These are phyloP conservation scores for Eupeodes luniger DNA, from an alignment of 2,888 invertebrate genomes.

Conservation along the genomic window DNA sequence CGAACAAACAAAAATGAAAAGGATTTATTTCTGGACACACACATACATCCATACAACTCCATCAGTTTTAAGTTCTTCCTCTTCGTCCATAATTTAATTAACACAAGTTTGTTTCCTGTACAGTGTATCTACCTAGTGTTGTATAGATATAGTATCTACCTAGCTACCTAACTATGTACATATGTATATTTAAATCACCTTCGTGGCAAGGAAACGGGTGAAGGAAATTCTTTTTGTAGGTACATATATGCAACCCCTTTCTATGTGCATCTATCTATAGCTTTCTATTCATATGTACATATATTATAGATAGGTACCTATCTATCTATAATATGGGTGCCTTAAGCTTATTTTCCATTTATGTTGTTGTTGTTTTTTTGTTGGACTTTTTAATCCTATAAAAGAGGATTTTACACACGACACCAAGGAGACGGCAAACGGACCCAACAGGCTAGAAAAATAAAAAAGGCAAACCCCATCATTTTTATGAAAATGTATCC, in stretches of 20 bases:
- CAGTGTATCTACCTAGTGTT: conserved; percentile 35
- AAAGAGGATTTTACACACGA: conserved; percentile 76
- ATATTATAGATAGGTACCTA: no score
- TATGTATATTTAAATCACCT: conserved; percentile 45
- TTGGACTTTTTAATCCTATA: conserved; percentile 74
- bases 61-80: conserved; percentile 40
- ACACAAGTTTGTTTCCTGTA: conserved; percentile 75
- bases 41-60: conserved; percentile 11
- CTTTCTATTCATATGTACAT: not conserved
- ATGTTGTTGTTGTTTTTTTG: conserved; percentile 56
- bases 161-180: not conserved
- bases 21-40: conserved; percentile 71
- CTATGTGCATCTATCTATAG: conserved; percentile 10
- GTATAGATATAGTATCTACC: conserved; percentile 8
- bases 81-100: conserved; percentile 73
- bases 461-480: conserved; percentile 55
- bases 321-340: conserved; percentile 35
- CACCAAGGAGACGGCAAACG: conserved; percentile 70
- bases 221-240: conserved; percentile 39
- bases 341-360: conserved; percentile 71
- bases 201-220: conserved; percentile 65
- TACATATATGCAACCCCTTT: conserved; percentile 50
- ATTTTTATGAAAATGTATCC: conserved; percentile 55
- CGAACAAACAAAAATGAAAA: conserved; percentile 54
- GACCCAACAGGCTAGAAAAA: conserved; percentile 22